Conservation (phyloP, 2,888 invertebrate genomes). For the Corythucha ciliata region DNA sequence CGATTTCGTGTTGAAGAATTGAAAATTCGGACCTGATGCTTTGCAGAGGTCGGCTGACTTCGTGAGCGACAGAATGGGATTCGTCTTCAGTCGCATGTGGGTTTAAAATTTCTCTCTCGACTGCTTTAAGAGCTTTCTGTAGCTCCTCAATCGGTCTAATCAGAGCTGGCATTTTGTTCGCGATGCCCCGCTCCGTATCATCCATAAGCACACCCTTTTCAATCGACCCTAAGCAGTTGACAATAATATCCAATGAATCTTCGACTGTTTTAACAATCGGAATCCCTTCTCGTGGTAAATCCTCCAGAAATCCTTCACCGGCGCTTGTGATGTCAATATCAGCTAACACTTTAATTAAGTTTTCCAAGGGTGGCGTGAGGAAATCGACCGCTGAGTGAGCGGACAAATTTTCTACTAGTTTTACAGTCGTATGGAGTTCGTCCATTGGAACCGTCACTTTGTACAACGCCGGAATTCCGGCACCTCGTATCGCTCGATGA, state of each 20-base stretch:
- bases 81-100: slow-evolving; percentile 25
- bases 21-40: slow-evolving; percentile 34
- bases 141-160: slow-evolving; percentile 32
- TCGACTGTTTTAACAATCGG: slow-evolving; percentile 31
- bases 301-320: slow-evolving; percentile 32
- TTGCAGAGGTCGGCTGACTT: slow-evolving; percentile 35
- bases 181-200: slow-evolving; percentile 23
- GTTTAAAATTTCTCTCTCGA: slow-evolving; percentile 22
- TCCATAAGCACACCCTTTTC: slow-evolving; percentile 29
- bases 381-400: slow-evolving; percentile 34
- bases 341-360: slow-evolving; percentile 29
- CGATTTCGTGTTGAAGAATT: slow-evolving; percentile 35
- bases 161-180: slow-evolving; percentile 26
- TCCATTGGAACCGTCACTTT: slow-evolving; percentile 34
- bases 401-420: slow-evolving; percentile 34
- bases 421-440: slow-evolving; percentile 35
- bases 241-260: slow-evolving; percentile 31
- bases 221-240: slow-evolving; percentile 31
- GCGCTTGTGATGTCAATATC: slow-evolving; percentile 29
- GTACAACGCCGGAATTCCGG: slow-evolving; percentile 31
- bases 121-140: slow-evolving; percentile 29
- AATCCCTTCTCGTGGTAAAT: slow-evolving; percentile 30
- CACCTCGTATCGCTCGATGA: slow-evolving; percentile 28
- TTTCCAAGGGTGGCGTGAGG: slow-evolving; percentile 32
- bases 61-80: slow-evolving; percentile 28